These are phyloP conservation scores for Thereva unica DNA, from an alignment of 2,888 invertebrate species.

Conservation along the genomic window DNA sequence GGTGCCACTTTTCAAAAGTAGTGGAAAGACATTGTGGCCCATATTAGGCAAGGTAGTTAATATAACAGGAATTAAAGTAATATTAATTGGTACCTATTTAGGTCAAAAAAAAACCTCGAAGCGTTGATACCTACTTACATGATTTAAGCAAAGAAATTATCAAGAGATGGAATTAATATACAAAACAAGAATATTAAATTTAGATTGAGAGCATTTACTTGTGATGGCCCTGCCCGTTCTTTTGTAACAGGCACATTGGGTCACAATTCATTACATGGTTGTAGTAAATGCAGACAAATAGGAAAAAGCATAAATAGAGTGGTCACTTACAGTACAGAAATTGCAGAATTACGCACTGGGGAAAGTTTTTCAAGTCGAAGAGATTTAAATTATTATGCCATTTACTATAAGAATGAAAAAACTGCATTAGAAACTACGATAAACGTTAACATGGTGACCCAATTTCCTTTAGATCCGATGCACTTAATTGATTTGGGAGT, in stretches of 20 bases:
- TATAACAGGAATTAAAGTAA: too few relatives aligned
- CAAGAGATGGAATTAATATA: conserved; percentile 13
- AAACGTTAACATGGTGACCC: too few relatives aligned
- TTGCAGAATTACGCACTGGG: not conserved
- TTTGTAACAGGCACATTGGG: conserved; percentile 23
- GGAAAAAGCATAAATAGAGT: too few relatives aligned
- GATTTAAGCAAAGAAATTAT: conserved; percentile 28
- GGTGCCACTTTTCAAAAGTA: too few relatives aligned
- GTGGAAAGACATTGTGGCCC: too few relatives aligned
- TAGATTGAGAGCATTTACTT: conserved; percentile 39
- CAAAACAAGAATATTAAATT: conserved; percentile 17
- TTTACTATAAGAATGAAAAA: conserved; percentile 4
- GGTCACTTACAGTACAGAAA: too few relatives aligned
- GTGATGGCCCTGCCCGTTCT: conserved; percentile 40
- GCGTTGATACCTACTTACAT: conserved; percentile 24
- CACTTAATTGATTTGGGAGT: too few relatives aligned
- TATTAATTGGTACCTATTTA: conserved; percentile 35
- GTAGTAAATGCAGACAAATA: too few relatives aligned
- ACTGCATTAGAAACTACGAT: conserved; percentile 12
- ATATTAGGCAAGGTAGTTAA: too few relatives aligned
- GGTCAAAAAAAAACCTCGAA: conserved; percentile 27
- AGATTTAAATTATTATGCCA: conserved; percentile 8
- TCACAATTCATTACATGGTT: too few relatives aligned
- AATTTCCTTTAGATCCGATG: too few relatives aligned
- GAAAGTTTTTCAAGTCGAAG: not conserved